These are phyloP conservation scores for Glyptemys insculpta DNA, from an alignment of 2,797 vertebrate genomes.

Conservation along the genomic window DNA sequence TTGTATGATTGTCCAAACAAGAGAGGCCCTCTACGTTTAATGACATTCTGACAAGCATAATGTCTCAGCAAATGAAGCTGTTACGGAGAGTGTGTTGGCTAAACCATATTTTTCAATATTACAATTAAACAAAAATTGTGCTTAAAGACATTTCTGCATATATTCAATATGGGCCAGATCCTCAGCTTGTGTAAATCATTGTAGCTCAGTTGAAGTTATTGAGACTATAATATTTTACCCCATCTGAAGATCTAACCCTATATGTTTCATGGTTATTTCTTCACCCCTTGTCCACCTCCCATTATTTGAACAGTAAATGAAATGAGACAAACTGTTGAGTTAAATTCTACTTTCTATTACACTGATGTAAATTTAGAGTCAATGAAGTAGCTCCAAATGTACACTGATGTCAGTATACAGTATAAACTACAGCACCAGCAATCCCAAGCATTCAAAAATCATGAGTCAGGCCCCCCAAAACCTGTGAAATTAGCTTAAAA, in stretches of 20 bases:
- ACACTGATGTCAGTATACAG: neutral
- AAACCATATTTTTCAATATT: slow-evolving; percentile 44
- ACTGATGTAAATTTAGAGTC: neutral
- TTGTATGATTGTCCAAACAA: neutral
- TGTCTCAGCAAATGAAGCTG: slow-evolving; percentile 29
- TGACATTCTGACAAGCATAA: neutral
- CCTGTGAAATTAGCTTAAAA: neutral
- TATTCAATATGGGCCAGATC: neutral
- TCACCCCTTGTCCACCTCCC: neutral
- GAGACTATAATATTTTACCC: neutral
- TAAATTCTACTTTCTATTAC: neutral
- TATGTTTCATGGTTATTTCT: neutral
- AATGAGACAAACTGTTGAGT: neutral
- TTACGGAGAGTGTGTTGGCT: slow-evolving; percentile 22
- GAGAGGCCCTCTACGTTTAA: neutral
- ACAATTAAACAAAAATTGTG: slow-evolving; percentile 10
- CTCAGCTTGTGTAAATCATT: neutral
- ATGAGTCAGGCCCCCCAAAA: neutral
- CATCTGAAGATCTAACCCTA: neutral
- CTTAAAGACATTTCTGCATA: slow-evolving; percentile 35
- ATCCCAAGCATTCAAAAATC: neutral
- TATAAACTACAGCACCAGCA: neutral
- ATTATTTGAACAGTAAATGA: neutral
- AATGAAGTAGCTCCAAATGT: neutral
- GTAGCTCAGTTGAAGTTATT: neutral